phyloP scores from a whole-genome alignment of 2,113 vertebrate species.

The Channa argus region DNA sequence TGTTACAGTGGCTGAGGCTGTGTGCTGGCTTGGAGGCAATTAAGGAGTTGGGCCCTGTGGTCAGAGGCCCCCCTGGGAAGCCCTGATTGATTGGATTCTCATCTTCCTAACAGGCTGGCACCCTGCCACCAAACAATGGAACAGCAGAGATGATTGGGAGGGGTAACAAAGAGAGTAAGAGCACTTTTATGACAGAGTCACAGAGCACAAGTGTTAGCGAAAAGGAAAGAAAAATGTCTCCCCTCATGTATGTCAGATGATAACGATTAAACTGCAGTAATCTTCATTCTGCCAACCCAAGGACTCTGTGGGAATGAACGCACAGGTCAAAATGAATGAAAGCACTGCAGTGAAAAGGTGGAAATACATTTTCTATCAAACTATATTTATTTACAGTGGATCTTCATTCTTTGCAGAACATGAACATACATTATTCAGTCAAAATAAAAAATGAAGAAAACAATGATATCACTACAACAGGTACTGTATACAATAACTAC shows the following conservation, averaged over 20 bases:
- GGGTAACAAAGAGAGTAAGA: slow-evolving; percentile 43
- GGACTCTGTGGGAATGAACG: slow-evolving; percentile 62
- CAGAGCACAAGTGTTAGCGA: slow-evolving; percentile 39
- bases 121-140: slow-evolving; percentile 75
- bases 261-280: slow-evolving; percentile 75
- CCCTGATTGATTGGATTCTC: slow-evolving; percentile 87
- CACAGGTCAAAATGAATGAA: slow-evolving; percentile 59
- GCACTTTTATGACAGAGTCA: slow-evolving; percentile 57
- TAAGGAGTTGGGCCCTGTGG: slow-evolving; percentile 70
- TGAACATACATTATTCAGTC: slow-evolving; percentile 47
- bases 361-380: slow-evolving; percentile 71
- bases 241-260: slow-evolving; percentile 77
- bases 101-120: slow-evolving; percentile 87
- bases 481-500: slow-evolving; percentile 31
- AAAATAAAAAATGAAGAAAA: slow-evolving; percentile 54
- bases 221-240: slow-evolving; percentile 66
- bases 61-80: slow-evolving; percentile 74
- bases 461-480: slow-evolving; percentile 53
- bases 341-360: slow-evolving; percentile 40
- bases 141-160: slow-evolving; percentile 59
- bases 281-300: not conserved
- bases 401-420: slow-evolving; percentile 60
- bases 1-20: slow-evolving; percentile 73
- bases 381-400: slow-evolving; percentile 81
- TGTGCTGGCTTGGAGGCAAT: slow-evolving; percentile 74